These are phyloP conservation scores for Stramonita haemastoma DNA, from an alignment of 2,888 invertebrate genomes.

Conservation along the genomic window DNA sequence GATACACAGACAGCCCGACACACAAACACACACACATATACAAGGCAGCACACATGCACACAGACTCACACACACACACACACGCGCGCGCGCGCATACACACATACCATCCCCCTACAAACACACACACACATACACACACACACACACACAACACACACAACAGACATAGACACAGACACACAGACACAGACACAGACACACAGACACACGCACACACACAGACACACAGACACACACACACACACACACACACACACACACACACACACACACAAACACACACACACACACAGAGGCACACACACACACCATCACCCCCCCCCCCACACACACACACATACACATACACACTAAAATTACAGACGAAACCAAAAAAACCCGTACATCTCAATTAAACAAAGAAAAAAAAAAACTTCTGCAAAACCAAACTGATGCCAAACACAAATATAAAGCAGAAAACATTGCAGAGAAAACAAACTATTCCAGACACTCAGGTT, in stretches of 20 bases:
- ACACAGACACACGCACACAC: neutral
- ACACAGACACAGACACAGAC: neutral
- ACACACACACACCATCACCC: too few relatives aligned
- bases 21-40: too few relatives aligned
- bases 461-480: too few relatives aligned
- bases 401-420: too few relatives aligned
- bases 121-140: neutral
- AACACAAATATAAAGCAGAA: too few relatives aligned
- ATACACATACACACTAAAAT: neutral
- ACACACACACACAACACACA: neutral
- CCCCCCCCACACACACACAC: neutral
- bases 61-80: neutral
- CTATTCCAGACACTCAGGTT: too few relatives aligned
- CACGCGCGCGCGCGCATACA: neutral
- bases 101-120: neutral
- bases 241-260: constrained; percentile 16
- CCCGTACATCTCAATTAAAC: too few relatives aligned
- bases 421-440: too few relatives aligned
- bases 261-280: neutral
- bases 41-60: too few relatives aligned
- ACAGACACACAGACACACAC: neutral
- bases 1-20: too few relatives aligned
- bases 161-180: too few relatives aligned
- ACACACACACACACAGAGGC: constrained; percentile 16
- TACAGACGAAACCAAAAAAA: too few relatives aligned